Base-by-base conservation (phyloP, 2,113 vertebrate species). In the Saguinus imperator region DNA sequence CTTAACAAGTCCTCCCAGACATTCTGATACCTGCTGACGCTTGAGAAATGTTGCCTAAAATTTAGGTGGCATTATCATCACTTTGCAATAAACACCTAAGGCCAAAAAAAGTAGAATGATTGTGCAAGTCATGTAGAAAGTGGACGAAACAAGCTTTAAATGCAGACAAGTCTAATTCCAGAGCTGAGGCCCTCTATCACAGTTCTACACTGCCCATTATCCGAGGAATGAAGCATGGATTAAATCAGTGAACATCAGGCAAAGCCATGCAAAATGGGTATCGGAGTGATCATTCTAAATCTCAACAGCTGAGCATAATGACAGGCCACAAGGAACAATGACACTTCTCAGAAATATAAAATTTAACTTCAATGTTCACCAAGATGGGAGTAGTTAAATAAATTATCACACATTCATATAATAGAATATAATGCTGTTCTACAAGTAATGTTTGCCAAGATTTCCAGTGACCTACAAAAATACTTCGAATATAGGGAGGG, bases 381-480 rank as follows among this genome's bases (percentile, higher is more conserved):
- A 10, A 75, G 77, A 91, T 32, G 20, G 45, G 35, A 35, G 8
- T 5, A 8, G 14, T 66, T 72, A n/a, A 68, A 70, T 73, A 55
- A 85, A 79, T 77, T 5, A 76, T 10, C 43, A 57, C 21, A 27
- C 6, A 4, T 8, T 20, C 70, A 43, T 4, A 20, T 16, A 27
- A 64, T 25, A 14, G 37, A 43, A 52, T 66, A 73, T 4, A 92
- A 66, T 4, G 10, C 66, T 20, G 11, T 4, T 66, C n/a, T 89
- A 16, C 13, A 40, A 83, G 29, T 3, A 52, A 35, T 7, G 57
- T 10, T 77, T 66, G 90, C 85, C 80, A 68, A 72, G 75, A 68
- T 85, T 89, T 55, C 66, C 88, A 81, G 23, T n/a, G 85, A 81
- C 84, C 87, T 89, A 58, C 45, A 90, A 72, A 96, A 70, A 66